Conservation (phyloP, 1,140 invertebrate species). For the Diprion similis region DNA sequence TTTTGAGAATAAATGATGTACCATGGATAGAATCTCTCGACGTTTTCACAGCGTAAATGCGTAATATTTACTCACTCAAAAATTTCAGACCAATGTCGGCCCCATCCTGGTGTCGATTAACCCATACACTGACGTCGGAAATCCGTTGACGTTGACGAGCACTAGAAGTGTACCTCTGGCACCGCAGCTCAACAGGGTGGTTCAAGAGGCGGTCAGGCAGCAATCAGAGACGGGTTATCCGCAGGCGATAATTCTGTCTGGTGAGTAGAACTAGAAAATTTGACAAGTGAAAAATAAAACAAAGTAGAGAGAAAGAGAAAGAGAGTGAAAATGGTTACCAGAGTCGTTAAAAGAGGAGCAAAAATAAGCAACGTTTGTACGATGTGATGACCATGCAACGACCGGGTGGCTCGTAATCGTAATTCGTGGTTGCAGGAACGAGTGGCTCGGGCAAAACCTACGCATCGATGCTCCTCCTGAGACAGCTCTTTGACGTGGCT, state of each 20-base stretch:
- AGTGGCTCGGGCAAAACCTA: slow-evolving; percentile 96
- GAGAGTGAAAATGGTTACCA: too few relatives aligned
- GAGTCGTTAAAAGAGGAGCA: too few relatives aligned
- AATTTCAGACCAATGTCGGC: slow-evolving; percentile 87
- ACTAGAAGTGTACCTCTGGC: slow-evolving; percentile 75
- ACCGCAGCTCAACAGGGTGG: slow-evolving; percentile 83
- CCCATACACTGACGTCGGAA: slow-evolving; percentile 85
- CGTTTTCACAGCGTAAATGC: too few relatives aligned
- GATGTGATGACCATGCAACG: too few relatives aligned
- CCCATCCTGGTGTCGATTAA: slow-evolving; percentile 90
- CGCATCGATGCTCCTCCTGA: slow-evolving; percentile 88
- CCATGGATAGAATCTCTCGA: too few relatives aligned
- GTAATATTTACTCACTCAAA: slow-evolving; percentile 9
- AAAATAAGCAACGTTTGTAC: too few relatives aligned
- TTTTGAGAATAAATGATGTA: too few relatives aligned
- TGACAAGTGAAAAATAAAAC: not conserved
- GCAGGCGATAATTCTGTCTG: slow-evolving; percentile 91
- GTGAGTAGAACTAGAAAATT: slow-evolving; percentile 56
- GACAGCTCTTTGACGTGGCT: slow-evolving; percentile 91
- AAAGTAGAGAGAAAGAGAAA: not conserved
- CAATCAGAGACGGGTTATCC: slow-evolving; percentile 94
- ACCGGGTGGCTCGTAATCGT: too few relatives aligned
- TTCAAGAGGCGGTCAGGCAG: slow-evolving; percentile 90
- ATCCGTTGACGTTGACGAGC: slow-evolving; percentile 86
- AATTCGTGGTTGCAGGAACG: slow-evolving; percentile 67